Conservation (phyloP, 2,113 vertebrate genomes). For the Anas platyrhynchos region DNA sequence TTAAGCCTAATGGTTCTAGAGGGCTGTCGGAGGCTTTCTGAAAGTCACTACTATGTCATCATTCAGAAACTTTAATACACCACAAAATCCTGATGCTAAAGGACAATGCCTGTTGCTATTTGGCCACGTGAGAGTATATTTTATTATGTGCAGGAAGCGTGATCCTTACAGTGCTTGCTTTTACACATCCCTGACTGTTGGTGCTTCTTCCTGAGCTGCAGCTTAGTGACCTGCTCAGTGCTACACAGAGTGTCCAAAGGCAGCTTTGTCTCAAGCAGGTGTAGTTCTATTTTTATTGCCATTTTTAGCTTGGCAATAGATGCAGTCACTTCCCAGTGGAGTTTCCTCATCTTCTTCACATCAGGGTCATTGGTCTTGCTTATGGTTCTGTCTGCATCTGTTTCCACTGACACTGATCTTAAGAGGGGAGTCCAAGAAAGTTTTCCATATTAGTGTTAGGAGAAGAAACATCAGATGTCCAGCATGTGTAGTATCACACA, state of each 20-base stretch:
- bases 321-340: not conserved
- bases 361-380: not conserved
- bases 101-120: not conserved
- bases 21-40: not conserved
- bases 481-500: not conserved
- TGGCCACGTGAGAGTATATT: not conserved
- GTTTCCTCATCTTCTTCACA: not conserved
- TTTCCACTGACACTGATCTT: not conserved
- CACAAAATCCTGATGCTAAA: not conserved
- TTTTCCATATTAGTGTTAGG: not conserved
- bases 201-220: not conserved
- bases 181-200: not conserved
- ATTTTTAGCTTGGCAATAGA: not conserved
- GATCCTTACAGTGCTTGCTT: not conserved
- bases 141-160: not conserved
- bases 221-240: not conserved
- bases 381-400: not conserved
- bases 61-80: not conserved
- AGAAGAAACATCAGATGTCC: not conserved
- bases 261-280: not conserved
- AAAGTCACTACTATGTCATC: not conserved
- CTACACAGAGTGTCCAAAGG: not conserved
- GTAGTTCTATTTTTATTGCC: not conserved
- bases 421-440: not conserved
- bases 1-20: not conserved